phyloP scores from a whole-genome alignment of 2,888 invertebrate genomes.

The Atethmia centrago region DNA sequence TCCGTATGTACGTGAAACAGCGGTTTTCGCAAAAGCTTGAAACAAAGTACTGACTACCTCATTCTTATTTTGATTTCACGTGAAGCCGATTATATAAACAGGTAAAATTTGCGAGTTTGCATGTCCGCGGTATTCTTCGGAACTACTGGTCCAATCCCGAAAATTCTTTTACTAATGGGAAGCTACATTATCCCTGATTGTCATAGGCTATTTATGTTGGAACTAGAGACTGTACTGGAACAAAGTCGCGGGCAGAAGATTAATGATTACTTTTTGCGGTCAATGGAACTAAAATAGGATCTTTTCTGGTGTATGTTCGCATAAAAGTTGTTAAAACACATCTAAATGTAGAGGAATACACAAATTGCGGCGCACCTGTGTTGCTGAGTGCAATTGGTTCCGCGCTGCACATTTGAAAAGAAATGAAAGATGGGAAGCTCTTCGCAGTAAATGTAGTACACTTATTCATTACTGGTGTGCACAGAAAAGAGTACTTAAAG shows the following conservation, averaged over 20 bases:
- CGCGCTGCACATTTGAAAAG: slow-evolving; percentile 36
- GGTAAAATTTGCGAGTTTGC: no score
- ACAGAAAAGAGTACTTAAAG: neutral
- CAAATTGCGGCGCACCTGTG: slow-evolving; percentile 29
- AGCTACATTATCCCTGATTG: no score
- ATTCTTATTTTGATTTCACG: neutral
- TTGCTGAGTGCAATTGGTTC: slow-evolving; percentile 40
- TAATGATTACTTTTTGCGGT: neutral
- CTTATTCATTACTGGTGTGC: slow-evolving; percentile 38
- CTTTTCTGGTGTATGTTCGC: neutral
- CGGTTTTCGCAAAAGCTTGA: neutral
- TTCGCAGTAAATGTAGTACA: slow-evolving; percentile 38
- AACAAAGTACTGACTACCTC: neutral
- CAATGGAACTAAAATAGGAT: neutral
- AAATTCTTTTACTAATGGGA: neutral
- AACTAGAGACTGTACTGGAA: no score
- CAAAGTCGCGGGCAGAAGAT: no score
- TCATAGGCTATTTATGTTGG: no score
- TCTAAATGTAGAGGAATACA: neutral
- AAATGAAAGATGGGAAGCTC: slow-evolving; percentile 31
- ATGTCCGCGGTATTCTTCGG: neutral
- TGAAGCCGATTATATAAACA: neutral
- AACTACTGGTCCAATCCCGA: neutral
- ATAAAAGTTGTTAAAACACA: slow-evolving; percentile 14
- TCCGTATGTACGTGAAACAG: no score